These are phyloP conservation scores for Megamerina dolium DNA, from an alignment of 2,888 invertebrate genomes.

Conservation along the genomic window DNA sequence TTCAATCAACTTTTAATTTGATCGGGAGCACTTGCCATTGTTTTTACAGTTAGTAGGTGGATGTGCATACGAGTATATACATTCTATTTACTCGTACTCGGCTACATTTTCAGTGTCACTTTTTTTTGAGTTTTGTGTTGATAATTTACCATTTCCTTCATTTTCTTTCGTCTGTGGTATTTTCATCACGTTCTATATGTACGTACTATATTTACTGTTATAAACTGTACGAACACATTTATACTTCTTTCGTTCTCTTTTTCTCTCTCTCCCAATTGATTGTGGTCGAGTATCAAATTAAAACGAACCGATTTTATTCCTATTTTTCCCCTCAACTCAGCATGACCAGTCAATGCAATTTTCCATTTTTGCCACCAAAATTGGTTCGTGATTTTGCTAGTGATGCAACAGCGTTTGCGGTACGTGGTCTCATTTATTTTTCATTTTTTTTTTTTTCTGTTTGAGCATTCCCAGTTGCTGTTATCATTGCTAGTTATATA, in stretches of 20 bases:
- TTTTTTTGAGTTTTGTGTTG: not conserved
- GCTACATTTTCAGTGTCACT: not conserved
- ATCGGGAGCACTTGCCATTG: not conserved
- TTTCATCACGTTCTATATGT: conserved; percentile 1
- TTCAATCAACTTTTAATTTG: conserved; percentile 10
- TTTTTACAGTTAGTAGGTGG: too few species aligned
- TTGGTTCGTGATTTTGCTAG: not conserved
- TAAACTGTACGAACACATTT: too few species aligned
- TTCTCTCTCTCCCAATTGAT: not conserved
- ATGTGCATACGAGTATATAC: too few species aligned
- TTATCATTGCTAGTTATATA: too few species aligned
- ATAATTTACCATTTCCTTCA: not conserved
- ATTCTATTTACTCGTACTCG: not conserved
- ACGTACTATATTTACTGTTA: not conserved
- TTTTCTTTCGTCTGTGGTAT: not conserved
- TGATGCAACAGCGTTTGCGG: conserved; percentile 1
- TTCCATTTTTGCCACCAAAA: too few species aligned
- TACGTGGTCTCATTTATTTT: conserved; percentile 4
- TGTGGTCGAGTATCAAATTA: conserved; percentile 1
- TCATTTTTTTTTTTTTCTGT: not conserved
- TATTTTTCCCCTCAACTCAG: not conserved
- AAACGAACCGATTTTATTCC: not conserved
- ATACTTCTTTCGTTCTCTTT: not conserved
- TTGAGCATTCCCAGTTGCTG: too few species aligned
- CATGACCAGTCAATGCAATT: too few species aligned